Base-by-base conservation (phyloP, 2,797 vertebrate genomes). In the Manis crassicaudata region DNA sequence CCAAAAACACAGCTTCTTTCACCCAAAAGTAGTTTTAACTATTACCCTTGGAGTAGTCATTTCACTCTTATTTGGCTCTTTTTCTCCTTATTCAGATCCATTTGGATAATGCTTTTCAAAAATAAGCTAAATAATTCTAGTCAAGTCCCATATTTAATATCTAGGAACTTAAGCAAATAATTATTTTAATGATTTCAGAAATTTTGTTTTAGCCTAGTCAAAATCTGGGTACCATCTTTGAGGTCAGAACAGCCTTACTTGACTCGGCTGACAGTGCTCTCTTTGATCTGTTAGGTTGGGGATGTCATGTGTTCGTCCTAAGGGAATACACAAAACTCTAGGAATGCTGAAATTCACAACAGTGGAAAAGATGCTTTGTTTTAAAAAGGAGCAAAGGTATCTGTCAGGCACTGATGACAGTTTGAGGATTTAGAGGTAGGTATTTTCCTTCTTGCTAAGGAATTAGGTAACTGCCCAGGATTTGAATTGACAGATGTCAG, bases 171-270 rank as follows among this genome's bases (percentile, higher is more conserved):
- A 75, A 86, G 70, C 50, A 77, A 56, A 11, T 50, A 67, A 6
- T 75, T 88, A 21, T 56, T 43, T 84, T 73, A 63, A 65, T 65
- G 18, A n/a, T 43, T 14, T 60, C 77, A 84, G 60, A 83, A 95
- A 56, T n/a, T 43, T 54, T 20, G 32, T 35, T 79, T 68, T 67
- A 18, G 73, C n/a, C 54, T 89, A 6, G 8, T 21, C 29, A 14
- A 16, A 21, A 58, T 50, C 40, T 60, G 43, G 17, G 0, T 4
- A 3, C 32, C 63, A 35, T 76, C 56, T 14, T 29, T 37, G 40
- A 82, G 58, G 90, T 82, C 62, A 46, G 62, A 62, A 43, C 6
- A 23, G 67, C 43, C 27, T 20, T n/a, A 18, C n/a, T n/a, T n/a
- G 14, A 16, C n/a, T 37, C 46, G 52, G 67, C 62, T 37, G 5